Conservation (phyloP, 2,888 invertebrate genomes). For the Drosophila maculinotata region DNA sequence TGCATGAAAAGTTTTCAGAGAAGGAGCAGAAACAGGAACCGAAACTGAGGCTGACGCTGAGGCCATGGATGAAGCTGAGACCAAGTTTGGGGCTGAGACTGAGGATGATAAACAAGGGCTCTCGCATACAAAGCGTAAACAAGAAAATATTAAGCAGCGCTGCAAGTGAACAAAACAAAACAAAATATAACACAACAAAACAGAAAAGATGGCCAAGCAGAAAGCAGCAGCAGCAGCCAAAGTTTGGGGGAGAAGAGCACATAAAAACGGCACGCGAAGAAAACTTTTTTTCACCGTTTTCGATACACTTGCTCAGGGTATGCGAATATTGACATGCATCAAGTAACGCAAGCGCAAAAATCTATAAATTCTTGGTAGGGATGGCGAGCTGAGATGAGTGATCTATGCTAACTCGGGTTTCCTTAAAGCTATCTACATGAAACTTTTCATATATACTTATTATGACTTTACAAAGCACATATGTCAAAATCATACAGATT, state of each 20-base stretch:
- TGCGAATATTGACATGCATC: neutral
- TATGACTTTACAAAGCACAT: too few relatives aligned
- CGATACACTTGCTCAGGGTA: neutral
- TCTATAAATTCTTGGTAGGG: too few relatives aligned
- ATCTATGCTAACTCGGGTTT: too few relatives aligned
- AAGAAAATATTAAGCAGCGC: conserved; percentile 78
- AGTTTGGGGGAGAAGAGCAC: conserved; percentile 17
- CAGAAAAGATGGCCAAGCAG: conserved; percentile 10
- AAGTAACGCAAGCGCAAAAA: neutral
- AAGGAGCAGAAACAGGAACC: neutral
- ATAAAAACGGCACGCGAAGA: conserved; percentile 59
- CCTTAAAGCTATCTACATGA: too few relatives aligned
- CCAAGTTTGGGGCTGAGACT: conserved; percentile 1
- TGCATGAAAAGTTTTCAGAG: conserved; percentile 76
- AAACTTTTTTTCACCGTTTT: conserved; percentile 33
- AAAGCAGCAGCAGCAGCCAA: conserved; percentile 9
- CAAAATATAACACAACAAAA: conserved; percentile 24
- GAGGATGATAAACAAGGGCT: conserved; percentile 65
- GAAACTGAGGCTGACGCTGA: neutral
- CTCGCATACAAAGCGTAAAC: conserved; percentile 67
- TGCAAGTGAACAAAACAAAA: conserved; percentile 34
- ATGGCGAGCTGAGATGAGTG: too few relatives aligned
- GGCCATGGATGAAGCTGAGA: neutral
- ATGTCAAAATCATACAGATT: too few relatives aligned
- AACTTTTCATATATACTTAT: too few relatives aligned